Percentiles rank a stretch among this genome's conserved stretches.
These are phyloP conservation scores for Linepithema humile DNA, from an alignment of 1,140 invertebrate genomes.

Conservation along the genomic window DNA sequence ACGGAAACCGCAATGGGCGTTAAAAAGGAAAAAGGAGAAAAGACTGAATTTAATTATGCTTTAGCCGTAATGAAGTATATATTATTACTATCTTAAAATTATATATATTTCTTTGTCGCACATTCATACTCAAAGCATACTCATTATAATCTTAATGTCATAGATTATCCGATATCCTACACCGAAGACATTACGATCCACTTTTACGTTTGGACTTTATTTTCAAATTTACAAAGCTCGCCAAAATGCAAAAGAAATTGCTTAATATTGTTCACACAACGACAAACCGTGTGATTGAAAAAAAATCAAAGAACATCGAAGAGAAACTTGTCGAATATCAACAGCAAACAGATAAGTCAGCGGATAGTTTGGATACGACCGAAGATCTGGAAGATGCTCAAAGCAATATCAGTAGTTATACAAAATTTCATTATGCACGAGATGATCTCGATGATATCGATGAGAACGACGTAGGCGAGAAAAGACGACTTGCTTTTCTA, in stretches of 20 bases:
- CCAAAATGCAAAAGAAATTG: conserved; percentile 86
- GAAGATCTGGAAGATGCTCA: too few relatives aligned
- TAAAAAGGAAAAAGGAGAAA: conserved; percentile 86
- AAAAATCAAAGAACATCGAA: conserved; percentile 78
- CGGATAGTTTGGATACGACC: conserved; percentile 19
- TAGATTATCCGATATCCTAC: conserved; percentile 90
- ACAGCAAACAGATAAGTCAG: neutral
- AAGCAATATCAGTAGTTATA: too few relatives aligned
- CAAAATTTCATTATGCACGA: conserved; percentile 83
- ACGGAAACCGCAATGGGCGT: conserved; percentile 92
- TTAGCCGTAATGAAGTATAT: conserved; percentile 89
- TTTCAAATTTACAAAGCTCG: conserved; percentile 86
- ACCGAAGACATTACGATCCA: conserved; percentile 87
- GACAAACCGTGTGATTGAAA: conserved; percentile 87
- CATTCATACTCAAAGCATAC: too few relatives aligned
- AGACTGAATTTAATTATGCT: conserved; percentile 88
- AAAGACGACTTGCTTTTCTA: conserved; percentile 92
- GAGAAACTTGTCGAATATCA: neutral
- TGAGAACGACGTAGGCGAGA: conserved; percentile 90
- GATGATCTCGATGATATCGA: conserved; percentile 90
- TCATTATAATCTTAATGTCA: too few relatives aligned
- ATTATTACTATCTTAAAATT: conserved; percentile 4
- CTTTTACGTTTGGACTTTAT: conserved; percentile 86
- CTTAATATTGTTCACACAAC: conserved; percentile 87
- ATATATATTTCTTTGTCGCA: neutral